These are phyloP conservation scores for Gymnodraco acuticeps DNA, from an alignment of 2,797 vertebrate species.

Conservation along the genomic window DNA sequence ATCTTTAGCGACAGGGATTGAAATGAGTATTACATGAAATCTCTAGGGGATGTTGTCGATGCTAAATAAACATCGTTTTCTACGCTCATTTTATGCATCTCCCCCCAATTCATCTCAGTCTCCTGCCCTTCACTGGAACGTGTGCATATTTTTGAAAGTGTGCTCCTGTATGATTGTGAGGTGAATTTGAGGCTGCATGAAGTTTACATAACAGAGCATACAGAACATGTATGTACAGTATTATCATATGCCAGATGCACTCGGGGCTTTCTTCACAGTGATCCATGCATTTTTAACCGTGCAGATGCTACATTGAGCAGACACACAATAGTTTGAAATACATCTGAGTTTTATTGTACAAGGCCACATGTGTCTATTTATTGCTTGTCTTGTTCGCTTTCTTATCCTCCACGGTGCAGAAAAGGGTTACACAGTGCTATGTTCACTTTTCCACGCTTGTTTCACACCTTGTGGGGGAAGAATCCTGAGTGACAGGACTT, in stretches of 20 bases:
- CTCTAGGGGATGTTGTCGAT: constrained; percentile 17
- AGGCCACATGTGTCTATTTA: constrained; percentile 23
- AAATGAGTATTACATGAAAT: constrained; percentile 42
- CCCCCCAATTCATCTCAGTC: constrained; percentile 7
- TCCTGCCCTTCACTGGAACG: constrained; percentile 20
- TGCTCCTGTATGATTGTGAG: neutral
- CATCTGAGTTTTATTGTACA: constrained; percentile 13
- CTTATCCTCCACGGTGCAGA: constrained; percentile 40
- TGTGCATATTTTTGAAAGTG: constrained; percentile 7
- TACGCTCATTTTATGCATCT: constrained; percentile 2
- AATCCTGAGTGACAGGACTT: constrained; percentile 74
- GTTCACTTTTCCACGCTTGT: constrained; percentile 65
- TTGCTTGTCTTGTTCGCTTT: constrained; percentile 36
- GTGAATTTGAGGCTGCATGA: constrained; percentile 35
- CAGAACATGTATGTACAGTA: constrained; percentile 29
- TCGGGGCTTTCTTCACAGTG: constrained; percentile 9
- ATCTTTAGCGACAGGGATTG: constrained; percentile 42
- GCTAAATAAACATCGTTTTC: constrained; percentile 33
- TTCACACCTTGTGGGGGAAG: constrained; percentile 76
- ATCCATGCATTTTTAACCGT: constrained; percentile 56
- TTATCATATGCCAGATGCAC: constrained; percentile 26
- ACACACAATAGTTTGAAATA: constrained; percentile 23
- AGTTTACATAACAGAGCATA: neutral
- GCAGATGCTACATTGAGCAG: constrained; percentile 18
- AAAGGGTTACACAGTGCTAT: constrained; percentile 58